phyloP scores from a whole-genome alignment of 2,888 invertebrate species.

The Macrostomum cliftonense region DNA sequence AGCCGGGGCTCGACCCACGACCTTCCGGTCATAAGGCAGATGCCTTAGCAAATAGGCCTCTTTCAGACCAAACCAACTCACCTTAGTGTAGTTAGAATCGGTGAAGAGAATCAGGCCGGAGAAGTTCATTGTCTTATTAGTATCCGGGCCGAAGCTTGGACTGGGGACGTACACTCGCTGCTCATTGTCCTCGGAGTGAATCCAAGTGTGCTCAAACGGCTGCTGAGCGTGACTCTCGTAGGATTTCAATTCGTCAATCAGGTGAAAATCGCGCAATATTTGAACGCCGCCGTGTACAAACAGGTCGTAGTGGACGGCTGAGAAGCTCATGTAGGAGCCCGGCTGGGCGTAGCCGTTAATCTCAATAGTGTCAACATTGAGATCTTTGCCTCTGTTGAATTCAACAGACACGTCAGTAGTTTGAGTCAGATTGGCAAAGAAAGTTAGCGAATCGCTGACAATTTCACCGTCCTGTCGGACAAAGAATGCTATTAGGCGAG shows the following conservation, averaged over 20 bases:
- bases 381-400: conserved; percentile 73
- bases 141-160: conserved; percentile 74
- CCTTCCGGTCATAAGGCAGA: no score
- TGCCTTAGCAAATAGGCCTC: no score
- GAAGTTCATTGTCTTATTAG: conserved; percentile 52
- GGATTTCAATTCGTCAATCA: conserved; percentile 28
- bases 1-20: no score
- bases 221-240: conserved; percentile 29
- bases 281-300: conserved; percentile 22
- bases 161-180: conserved; percentile 46
- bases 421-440: conserved; percentile 83
- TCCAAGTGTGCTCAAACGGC: conserved; percentile 31
- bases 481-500: conserved; percentile 71
- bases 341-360: conserved; percentile 80
- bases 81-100: conserved; percentile 48
- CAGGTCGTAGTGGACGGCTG: conserved; percentile 48
- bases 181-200: conserved; percentile 24
- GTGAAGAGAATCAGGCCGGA: conserved; percentile 62
- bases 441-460: conserved; percentile 76
- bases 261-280: conserved; percentile 6
- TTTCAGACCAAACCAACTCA: no score
- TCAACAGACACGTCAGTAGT: conserved; percentile 55
- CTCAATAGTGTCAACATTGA: conserved; percentile 76
- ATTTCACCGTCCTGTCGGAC: conserved; percentile 56
- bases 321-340: conserved; percentile 75